A percentile compares a stretch with the other conserved stretches of the same genome.
phyloP scores from a whole-genome alignment of 2,888 invertebrate species.

The Timema cristinae region DNA sequence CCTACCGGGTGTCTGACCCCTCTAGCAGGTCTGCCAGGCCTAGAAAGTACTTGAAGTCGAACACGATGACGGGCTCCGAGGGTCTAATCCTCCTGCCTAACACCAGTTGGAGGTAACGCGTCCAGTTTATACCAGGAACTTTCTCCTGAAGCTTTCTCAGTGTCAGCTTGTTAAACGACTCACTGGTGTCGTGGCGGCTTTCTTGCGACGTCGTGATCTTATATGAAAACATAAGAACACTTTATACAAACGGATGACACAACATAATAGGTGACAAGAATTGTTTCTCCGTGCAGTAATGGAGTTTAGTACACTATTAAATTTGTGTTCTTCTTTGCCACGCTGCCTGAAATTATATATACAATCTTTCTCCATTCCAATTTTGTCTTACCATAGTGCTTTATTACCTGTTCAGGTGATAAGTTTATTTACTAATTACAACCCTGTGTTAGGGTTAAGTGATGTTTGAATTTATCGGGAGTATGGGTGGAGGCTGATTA shows the following conservation, averaged over 20 bases:
- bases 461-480: too few species aligned
- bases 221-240: neutral
- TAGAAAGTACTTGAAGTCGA: constrained; percentile 67
- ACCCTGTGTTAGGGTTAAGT: too few species aligned
- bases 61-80: constrained; percentile 67
- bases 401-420: too few species aligned
- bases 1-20: constrained; percentile 41
- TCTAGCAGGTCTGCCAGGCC: constrained; percentile 60
- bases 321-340: too few species aligned
- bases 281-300: neutral
- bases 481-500: too few species aligned
- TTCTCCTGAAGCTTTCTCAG: constrained; percentile 61
- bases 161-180: constrained; percentile 75
- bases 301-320: neutral
- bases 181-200: constrained; percentile 77
- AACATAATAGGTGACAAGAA: too few species aligned
- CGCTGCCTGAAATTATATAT: too few species aligned
- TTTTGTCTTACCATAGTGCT: too few species aligned
- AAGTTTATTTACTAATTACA: too few species aligned
- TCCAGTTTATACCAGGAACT: constrained; percentile 72
- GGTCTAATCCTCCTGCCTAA: constrained; percentile 58
- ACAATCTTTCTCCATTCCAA: too few species aligned
- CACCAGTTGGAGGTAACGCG: constrained; percentile 63
- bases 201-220: constrained; percentile 74
- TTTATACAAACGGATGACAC: too few species aligned